Evolutionary conservation across 2,888 invertebrate species (phyloP).

Genomic region (Pachymerium ferrugineum): DNA sequence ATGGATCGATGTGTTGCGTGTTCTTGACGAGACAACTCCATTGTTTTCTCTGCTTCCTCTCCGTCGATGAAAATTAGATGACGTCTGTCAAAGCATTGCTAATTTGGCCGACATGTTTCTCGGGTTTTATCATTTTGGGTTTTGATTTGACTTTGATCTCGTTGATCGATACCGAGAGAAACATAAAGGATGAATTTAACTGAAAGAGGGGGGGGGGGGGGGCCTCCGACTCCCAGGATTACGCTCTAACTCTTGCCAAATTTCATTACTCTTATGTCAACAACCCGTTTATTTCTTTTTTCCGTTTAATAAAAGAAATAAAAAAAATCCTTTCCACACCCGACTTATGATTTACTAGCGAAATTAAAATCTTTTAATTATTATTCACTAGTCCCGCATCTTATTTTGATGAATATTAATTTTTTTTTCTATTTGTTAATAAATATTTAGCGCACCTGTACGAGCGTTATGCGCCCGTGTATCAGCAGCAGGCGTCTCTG

Average conservation of each 20-base stretch:
- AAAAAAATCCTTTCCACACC: too few relatives aligned
- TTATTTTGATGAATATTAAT: neutral
- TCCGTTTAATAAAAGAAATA: neutral
- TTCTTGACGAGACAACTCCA: slow-evolving; percentile 24
- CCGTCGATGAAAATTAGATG: slow-evolving; percentile 25
- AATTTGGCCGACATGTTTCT: slow-evolving; percentile 17
- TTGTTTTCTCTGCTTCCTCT: slow-evolving; percentile 2
- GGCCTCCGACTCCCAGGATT: neutral
- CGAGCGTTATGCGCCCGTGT: slow-evolving; percentile 55
- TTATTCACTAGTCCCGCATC: neutral
- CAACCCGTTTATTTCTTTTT: neutral
- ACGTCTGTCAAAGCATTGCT: slow-evolving; percentile 27
- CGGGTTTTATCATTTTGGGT: neutral
- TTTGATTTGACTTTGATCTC: neutral
- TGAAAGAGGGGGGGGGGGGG: too few relatives aligned
- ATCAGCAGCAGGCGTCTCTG: slow-evolving; percentile 73
- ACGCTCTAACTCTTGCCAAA: slow-evolving; percentile 23
- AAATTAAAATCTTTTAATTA: slow-evolving; percentile 5
- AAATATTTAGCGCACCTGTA: slow-evolving; percentile 23
- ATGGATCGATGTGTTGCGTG: slow-evolving; percentile 22
- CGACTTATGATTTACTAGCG: neutral
- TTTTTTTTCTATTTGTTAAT: neutral
- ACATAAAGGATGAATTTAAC: slow-evolving; percentile 25
- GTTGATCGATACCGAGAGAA: slow-evolving; percentile 1
- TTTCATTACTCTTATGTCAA: slow-evolving; percentile 1